Base-by-base conservation (phyloP, 2,888 invertebrate species). In the Antitype chi region DNA sequence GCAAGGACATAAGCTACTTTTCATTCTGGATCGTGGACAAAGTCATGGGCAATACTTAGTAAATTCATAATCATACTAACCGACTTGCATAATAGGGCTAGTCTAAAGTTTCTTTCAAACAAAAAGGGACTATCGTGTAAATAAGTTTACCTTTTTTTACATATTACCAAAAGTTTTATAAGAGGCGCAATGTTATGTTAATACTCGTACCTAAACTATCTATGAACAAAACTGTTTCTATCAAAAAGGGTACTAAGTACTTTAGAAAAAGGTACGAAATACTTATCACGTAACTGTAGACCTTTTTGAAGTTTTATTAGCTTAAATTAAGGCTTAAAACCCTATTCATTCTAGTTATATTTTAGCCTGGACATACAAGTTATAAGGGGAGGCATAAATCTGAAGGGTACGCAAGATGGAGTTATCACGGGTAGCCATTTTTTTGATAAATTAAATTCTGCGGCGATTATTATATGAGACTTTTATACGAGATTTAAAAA, bases 341-440 rank as follows among this genome's bases (percentile, higher is more conserved):
- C 62, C 49, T 63, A 77, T 79, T 79, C 67, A 79, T 77, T 67
- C 55, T 13, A 49, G 28, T 75, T 75, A 78, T 78, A 76, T 78
- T 76, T 82, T 62, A 57, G 28, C 49, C 25, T 63, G 52, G 78
- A 47, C 62, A 76, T 53, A 68, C 25, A 63, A 68, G 49, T 68
- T 63, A 68, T 47, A 57, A 68, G 67, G 67, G 62, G 52, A 11
- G 52, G 15, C 78, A 63, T 82, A 52, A 82, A 79, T 82, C 49
- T 67, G 25, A 57, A 63, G 43, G 62, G 78, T 79, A 25, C 13
- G 15, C 0, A n/a, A 76, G 49, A n/a, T 17, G 60, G 20, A 52
- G 43, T 43, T 38, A 20, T 32, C 57, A 52, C 11, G 52, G 25
- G 25, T 52, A 63, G 25, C 32, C 43, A 32, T 43, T 15, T 32